A percentile compares a stretch with the other conserved stretches of the same genome.
Conservation (phyloP, 2,888 invertebrate genomes). For the Eudasyphora cyanicolor region DNA sequence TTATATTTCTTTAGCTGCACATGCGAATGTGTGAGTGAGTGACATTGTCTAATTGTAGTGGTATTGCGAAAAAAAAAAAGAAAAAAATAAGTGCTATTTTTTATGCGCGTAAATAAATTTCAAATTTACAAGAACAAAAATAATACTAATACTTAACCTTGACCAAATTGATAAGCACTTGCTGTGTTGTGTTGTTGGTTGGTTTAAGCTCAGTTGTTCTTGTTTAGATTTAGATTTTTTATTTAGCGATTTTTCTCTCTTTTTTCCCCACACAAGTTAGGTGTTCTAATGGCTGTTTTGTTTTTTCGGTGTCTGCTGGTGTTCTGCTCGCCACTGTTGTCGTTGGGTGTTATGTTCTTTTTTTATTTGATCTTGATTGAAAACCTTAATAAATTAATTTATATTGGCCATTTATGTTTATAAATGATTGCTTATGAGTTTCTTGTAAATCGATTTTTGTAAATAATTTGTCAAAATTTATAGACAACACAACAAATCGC, state of each 20-base stretch:
- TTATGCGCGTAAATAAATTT: neutral
- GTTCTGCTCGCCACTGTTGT: neutral
- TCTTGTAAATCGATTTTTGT: constrained; percentile 16
- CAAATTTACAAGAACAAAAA: constrained; percentile 1
- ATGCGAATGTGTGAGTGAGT: constrained; percentile 5
- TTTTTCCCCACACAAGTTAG: neutral
- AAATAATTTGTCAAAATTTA: constrained; percentile 57
- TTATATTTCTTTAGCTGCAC: neutral
- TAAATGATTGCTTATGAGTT: constrained; percentile 15
- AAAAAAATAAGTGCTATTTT: constrained; percentile 22
- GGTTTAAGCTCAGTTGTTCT: constrained; percentile 11
- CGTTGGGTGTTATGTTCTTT: constrained; percentile 26
- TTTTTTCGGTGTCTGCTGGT: neutral
- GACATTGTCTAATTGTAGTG: neutral
- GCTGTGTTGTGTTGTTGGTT: constrained; percentile 24
- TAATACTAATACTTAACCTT: constrained; percentile 71
- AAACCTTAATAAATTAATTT: constrained; percentile 57
- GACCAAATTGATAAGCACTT: constrained; percentile 75
- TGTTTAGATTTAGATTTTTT: constrained; percentile 2
- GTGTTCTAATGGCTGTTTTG: neutral
- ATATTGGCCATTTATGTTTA: constrained; percentile 41
- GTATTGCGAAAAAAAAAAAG: neutral
- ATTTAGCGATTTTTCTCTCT: neutral
- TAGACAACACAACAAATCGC: too few species aligned
- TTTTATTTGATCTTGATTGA: constrained; percentile 61